These are phyloP conservation scores for Edolisoma coerulescens DNA, from an alignment of 2,113 vertebrate genomes.

Conservation along the genomic window DNA sequence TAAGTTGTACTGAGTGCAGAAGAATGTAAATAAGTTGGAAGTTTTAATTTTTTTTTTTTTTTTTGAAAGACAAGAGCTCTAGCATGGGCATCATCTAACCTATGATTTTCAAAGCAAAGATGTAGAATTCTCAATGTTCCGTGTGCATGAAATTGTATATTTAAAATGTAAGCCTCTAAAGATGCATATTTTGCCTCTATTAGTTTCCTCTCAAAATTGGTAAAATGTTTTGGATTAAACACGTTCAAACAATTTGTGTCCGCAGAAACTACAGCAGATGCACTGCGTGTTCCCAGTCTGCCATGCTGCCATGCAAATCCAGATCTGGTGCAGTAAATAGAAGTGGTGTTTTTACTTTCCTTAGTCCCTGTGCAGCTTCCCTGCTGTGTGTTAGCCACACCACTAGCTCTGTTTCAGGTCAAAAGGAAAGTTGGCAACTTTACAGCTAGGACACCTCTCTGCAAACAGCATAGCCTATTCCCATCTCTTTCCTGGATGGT, in stretches of 20 bases:
- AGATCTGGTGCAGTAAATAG: not conserved
- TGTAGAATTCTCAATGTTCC: not conserved
- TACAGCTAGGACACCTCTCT: not conserved
- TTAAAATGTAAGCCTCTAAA: not conserved
- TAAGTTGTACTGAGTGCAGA: not conserved
- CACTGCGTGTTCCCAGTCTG: not conserved
- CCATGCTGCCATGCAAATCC: not conserved
- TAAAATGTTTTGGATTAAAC: not conserved
- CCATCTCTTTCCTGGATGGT: not conserved
- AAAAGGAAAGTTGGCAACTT: constrained; percentile 4
- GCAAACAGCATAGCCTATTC: not conserved
- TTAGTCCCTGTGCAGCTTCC: not conserved
- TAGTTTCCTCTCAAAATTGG: not conserved
- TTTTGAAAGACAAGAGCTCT: not conserved
- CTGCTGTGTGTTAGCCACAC: not conserved
- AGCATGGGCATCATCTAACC: not conserved
- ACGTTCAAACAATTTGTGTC: not conserved
- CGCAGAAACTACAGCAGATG: not conserved
- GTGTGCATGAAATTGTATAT: not conserved
- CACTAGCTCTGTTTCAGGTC: not conserved
- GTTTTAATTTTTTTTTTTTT: too few relatives aligned
- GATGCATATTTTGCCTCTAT: not conserved
- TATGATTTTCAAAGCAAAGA: not conserved
- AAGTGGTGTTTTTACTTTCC: not conserved
- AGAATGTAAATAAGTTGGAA: not conserved